Evolutionary conservation across 2,888 invertebrate species (phyloP), one percentile per base, ranked within the genome.

Genomic region (Unio delphinus): DNA sequence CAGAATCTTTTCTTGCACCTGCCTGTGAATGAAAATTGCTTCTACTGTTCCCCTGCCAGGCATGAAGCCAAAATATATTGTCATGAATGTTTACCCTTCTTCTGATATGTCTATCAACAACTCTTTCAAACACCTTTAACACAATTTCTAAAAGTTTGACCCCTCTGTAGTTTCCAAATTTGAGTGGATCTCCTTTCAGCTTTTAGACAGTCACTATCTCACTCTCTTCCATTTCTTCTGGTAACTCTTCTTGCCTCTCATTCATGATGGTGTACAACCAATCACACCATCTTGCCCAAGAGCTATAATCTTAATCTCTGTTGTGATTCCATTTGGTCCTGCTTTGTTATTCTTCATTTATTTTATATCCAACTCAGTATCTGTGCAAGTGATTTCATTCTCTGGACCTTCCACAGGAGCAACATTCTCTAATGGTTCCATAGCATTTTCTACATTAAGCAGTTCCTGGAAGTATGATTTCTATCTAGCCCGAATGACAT

Each of bases 161-260:
- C 34, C 60, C 71, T 3, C 64, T 30, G 34, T 61, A 64, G 55
- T 71, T 67, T 58, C 63, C 59, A 54, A 58, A 54, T 26, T 70
- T 26, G 8, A 65, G 57, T 34, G 0, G 6, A 20, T 61, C 65
- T 26, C 64, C 65, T 55, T 70, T 70, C 6, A 60, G 64, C 63
- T 71, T 71, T 65, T 71, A 67, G 18, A 67, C 34, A 23, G 61
- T 67, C 20, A 71, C 58, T 45, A 67, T 68, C 55, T 64, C 55
- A 30, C 71, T 71, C 63, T 68, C 65, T 55, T 64, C 61, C 57
- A 60, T 64, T 60, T 68, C 72, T n/a, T 58, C 63, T 26, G 62
- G 72, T 5, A 69, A 54, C 55, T 34, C 7, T 34, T 7, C 30
- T 1, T 34, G 30, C 30, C 7, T 23, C 23, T 23, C 23, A 23